Evolutionary conservation across 1,140 invertebrate genomes (phyloP).

Genomic region (Anoplolepis gracilipes): DNA sequence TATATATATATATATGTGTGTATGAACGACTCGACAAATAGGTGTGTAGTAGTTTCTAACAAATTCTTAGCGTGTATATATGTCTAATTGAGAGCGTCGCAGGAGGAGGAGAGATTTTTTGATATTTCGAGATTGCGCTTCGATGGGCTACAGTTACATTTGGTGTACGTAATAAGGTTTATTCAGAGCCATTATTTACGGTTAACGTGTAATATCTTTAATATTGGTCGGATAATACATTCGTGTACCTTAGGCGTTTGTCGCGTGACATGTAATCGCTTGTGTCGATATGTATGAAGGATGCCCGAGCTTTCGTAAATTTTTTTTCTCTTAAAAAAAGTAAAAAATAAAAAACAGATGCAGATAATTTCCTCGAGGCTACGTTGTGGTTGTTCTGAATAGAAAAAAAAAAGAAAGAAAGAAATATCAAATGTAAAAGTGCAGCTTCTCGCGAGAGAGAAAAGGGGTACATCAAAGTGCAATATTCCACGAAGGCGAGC

Average conservation of each 20-base stretch:
- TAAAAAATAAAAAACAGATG: background rate
- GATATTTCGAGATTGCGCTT: conserved; percentile 51
- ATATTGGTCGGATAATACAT: conserved; percentile 57
- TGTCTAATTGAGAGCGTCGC: conserved; percentile 79
- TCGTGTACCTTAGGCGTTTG: conserved; percentile 61
- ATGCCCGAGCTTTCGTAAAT: conserved; percentile 30
- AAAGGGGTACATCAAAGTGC: conserved; percentile 80
- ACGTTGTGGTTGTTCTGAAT: conserved; percentile 16
- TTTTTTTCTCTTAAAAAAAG: conserved; percentile 40
- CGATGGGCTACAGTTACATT: conserved; percentile 61
- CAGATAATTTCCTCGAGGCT: conserved; percentile 24
- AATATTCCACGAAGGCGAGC: conserved; percentile 73
- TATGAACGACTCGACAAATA: conserved; percentile 79
- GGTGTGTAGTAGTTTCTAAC: conserved; percentile 84
- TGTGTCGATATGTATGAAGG: conserved; percentile 55
- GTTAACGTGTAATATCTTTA: conserved; percentile 56
- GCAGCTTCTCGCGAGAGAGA: conserved; percentile 28
- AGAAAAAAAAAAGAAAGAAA: background rate
- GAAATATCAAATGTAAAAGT: conserved; percentile 1
- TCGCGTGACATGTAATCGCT: conserved; percentile 60
- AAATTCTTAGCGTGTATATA: conserved; percentile 84
- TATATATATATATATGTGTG: conserved; percentile 71
- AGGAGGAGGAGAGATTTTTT: conserved; percentile 55
- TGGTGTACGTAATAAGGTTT: conserved; percentile 61
- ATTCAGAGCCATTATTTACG: conserved; percentile 62